A percentile compares a stretch with the other conserved stretches of the same genome.
phyloP scores from a whole-genome alignment of 1,140 invertebrate genomes.

The Conopomorpha cramerella region DNA sequence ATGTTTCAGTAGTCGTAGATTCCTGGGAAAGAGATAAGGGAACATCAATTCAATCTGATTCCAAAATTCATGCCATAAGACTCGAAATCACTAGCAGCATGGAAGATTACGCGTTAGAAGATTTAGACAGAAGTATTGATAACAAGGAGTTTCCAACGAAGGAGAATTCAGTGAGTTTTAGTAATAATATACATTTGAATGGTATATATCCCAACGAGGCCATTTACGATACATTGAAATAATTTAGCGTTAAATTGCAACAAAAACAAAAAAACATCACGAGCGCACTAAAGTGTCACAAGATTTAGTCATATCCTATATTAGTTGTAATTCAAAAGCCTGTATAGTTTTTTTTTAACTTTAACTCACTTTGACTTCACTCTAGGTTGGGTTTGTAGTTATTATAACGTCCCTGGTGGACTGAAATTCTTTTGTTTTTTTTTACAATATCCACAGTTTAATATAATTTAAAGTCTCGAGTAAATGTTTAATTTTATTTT shows the following conservation, averaged over 20 bases:
- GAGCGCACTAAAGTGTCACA: no score
- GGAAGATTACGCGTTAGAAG: constrained; percentile 38
- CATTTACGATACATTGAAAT: constrained; percentile 57
- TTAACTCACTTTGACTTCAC: no score
- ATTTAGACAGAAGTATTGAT: constrained; percentile 36
- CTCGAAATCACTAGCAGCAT: constrained; percentile 50
- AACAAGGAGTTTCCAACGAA: constrained; percentile 35
- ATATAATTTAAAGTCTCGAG: no score
- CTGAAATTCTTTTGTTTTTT: no score
- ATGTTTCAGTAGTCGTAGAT: constrained; percentile 39
- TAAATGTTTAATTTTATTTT: no score
- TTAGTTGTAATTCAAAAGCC: no score
- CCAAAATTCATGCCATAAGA: constrained; percentile 46
- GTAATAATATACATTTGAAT: constrained; percentile 56
- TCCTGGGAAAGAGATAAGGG: constrained; percentile 42
- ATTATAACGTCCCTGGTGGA: no score
- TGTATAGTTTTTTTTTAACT: no score
- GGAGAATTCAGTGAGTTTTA: constrained; percentile 52
- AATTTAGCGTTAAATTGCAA: constrained; percentile 17
- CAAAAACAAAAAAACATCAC: no score
- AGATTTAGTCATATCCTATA: no score
- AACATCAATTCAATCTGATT: constrained; percentile 17
- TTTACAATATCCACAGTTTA: no score
- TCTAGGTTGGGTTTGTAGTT: no score
- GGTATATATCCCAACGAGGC: constrained; percentile 58